Evolutionary conservation across 2,113 vertebrate genomes (phyloP).

Genomic region (Poicephalus meyeri): DNA sequence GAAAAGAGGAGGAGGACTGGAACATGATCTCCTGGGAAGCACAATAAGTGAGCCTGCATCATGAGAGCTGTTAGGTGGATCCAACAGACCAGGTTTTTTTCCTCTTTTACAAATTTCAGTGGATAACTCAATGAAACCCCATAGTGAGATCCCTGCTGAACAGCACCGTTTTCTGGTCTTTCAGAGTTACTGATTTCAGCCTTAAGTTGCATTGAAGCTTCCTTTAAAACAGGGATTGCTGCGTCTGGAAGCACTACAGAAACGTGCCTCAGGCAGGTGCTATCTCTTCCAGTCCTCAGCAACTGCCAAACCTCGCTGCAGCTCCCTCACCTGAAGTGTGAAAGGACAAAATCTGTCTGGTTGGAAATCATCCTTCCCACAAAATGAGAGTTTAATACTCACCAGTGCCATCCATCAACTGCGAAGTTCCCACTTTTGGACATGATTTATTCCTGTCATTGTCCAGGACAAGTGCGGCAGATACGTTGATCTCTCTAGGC

Average conservation of each 20-base stretch:
- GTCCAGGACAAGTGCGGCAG: not conserved
- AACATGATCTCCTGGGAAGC: not conserved
- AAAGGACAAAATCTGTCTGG: not conserved
- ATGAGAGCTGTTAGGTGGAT: not conserved
- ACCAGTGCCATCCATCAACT: not conserved
- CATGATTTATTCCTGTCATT: constrained; percentile 5
- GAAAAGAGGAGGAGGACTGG: not conserved
- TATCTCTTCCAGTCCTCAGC: not conserved
- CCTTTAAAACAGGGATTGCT: not conserved
- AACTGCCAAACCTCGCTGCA: not conserved
- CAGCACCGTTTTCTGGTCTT: not conserved
- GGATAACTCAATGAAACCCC: not conserved
- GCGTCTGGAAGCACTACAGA: not conserved
- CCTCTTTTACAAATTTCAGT: not conserved
- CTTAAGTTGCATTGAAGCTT: not conserved
- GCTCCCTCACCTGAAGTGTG: not conserved
- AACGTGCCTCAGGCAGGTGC: not conserved
- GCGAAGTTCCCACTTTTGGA: not conserved
- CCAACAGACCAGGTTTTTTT: not conserved
- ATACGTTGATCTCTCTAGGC: not conserved
- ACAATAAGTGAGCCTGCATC: not conserved
- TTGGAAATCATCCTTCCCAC: not conserved
- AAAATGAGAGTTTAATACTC: not conserved
- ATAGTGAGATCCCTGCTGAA: not conserved
- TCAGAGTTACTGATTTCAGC: not conserved